Evolutionary conservation across 2,888 invertebrate genomes (phyloP), one percentile per base, ranked within the genome.

Genomic region (Elmis aenea): DNA sequence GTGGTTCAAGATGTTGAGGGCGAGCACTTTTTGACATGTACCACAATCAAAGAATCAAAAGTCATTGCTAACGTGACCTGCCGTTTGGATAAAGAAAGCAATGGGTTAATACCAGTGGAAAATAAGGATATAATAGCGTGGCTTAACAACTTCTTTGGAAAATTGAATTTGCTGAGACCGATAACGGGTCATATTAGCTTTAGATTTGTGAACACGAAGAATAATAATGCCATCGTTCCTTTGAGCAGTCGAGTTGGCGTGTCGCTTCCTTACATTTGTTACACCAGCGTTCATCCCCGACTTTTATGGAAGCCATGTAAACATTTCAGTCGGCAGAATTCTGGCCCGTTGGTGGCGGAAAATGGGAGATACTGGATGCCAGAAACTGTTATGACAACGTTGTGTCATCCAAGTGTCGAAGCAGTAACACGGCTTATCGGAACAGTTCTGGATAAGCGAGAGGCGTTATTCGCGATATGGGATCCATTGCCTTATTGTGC

Each of bases 401-500:
- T 74, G 22, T 68, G 68, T 30, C 66, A 70, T 46, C 71, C 74
- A 4, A 61, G 69, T 3, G 55, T 72, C 3, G 69, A 70, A 46
- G 64, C 71, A 2, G 73, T 82, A 3, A 75, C 76, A 11, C 76
- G 77, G 55, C 60, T 82, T 27, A 67, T 82, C 51, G 78, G 80
- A 21, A 81, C 80, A 0, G 81, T 85, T 20, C 61, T 87, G 49
- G 85, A 87, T 55, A 85, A 85, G 50, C 73, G 85, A 22, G 87
- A 89, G 59, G 87, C 85, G 0, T 68, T 89, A 1, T 89, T 89
- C 57, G 76, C 81, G 3, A 83, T 82, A 57, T 88, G 88, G 88
- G 89, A 89, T 59, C 89, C 89, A 3, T 61, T 89, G 52, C 89
- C 89, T 0, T 89, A 88, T 60, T 87, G 86, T 58, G 87, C 85